Evolutionary conservation across 2,888 invertebrate genomes (phyloP).

Genomic region (Anodontia alba): DNA sequence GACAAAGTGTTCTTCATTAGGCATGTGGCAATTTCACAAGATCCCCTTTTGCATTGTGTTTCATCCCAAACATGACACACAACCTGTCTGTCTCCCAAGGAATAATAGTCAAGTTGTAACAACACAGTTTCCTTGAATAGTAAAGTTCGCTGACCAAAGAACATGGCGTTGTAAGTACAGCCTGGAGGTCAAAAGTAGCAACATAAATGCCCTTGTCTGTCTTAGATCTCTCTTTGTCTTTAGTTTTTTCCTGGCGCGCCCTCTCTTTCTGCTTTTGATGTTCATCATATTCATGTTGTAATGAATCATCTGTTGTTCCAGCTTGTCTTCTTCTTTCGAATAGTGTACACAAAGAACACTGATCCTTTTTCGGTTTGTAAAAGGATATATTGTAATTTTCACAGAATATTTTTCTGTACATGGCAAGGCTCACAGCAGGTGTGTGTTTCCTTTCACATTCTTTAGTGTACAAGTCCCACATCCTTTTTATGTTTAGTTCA

Average conservation of each 20-base stretch:
- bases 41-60: slow-evolving; percentile 29
- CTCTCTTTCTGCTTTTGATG: slow-evolving; percentile 28
- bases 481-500: too few species aligned
- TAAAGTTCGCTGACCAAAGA: slow-evolving; percentile 36
- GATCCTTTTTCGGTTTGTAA: slow-evolving; percentile 40
- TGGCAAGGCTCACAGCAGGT: slow-evolving; percentile 29
- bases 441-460: slow-evolving; percentile 27
- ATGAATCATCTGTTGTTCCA: too few species aligned
- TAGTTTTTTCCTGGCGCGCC: slow-evolving; percentile 19
- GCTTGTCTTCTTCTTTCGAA: too few species aligned
- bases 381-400: too few species aligned
- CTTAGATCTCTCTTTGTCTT: slow-evolving; percentile 16
- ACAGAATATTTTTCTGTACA: slow-evolving; percentile 52
- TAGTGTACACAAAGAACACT: slow-evolving; percentile 25
- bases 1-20: slow-evolving; percentile 3
- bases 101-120: slow-evolving; percentile 40
- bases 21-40: slow-evolving; percentile 35
- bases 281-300: too few species aligned
- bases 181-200: slow-evolving; percentile 40
- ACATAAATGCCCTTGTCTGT: slow-evolving; percentile 10
- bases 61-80: slow-evolving; percentile 37
- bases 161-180: slow-evolving; percentile 34
- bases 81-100: slow-evolving; percentile 22
- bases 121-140: slow-evolving; percentile 36
- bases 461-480: background rate